Evolutionary conservation across 2,113 vertebrate species (phyloP).

Genomic region (Clarias gariepinus): DNA sequence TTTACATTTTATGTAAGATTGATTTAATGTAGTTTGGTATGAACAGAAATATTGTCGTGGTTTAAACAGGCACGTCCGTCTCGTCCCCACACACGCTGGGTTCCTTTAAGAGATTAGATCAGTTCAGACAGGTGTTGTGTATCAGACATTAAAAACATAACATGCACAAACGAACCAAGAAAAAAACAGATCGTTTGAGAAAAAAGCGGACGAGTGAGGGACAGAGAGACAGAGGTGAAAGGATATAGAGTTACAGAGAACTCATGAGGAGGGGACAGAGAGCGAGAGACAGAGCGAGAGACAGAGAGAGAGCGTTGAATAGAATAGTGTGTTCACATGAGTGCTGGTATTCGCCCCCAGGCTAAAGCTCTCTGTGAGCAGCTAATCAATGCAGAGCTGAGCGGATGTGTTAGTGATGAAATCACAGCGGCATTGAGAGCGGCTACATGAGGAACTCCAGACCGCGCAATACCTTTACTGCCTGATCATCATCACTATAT

Average conservation of each 20-base stretch:
- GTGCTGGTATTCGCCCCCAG: slow-evolving; percentile 31
- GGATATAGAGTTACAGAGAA: neutral
- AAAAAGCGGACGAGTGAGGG: neutral
- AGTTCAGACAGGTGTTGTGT: neutral
- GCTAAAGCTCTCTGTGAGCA: slow-evolving; percentile 46
- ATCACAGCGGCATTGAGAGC: slow-evolving; percentile 20
- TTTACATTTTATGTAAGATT: neutral
- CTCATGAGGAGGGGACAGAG: neutral
- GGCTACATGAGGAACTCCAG: slow-evolving; percentile 2
- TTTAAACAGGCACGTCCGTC: neutral
- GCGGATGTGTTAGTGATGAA: slow-evolving; percentile 46
- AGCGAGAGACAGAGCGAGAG: neutral
- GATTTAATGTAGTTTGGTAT: neutral
- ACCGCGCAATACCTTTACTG: neutral
- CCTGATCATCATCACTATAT: neutral
- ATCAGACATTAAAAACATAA: slow-evolving; percentile 1
- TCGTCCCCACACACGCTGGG: neutral
- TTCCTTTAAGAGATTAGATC: neutral
- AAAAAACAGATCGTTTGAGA: neutral
- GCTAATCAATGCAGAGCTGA: slow-evolving; percentile 53
- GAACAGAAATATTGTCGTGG: neutral
- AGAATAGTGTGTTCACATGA: slow-evolving; percentile 48
- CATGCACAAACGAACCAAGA: neutral
- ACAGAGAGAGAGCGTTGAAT: slow-evolving; percentile 32
- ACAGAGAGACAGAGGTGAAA: neutral